Evolutionary conservation across 2,888 invertebrate species (phyloP).

Genomic region (Rhagium mordax): DNA sequence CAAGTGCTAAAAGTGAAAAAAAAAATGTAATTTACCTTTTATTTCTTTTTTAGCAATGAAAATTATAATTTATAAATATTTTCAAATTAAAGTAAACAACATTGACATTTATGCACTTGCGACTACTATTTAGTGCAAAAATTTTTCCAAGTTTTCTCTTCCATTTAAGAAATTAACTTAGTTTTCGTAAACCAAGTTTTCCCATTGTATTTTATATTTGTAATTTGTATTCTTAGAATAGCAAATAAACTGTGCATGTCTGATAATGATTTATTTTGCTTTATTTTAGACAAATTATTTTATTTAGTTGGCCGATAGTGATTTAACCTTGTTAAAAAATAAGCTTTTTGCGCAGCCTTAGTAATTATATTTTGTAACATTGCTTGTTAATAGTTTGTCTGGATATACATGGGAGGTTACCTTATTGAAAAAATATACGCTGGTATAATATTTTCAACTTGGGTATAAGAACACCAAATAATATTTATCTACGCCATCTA

Average conservation of each 20-base stretch:
- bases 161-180: too few relatives aligned
- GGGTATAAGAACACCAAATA: constrained; percentile 3
- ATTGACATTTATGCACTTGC: too few relatives aligned
- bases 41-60: too few relatives aligned
- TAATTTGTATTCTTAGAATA: too few relatives aligned
- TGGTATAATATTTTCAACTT: constrained; percentile 25
- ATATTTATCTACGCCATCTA: not conserved
- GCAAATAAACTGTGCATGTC: not conserved
- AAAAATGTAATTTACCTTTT: too few relatives aligned
- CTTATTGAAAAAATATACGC: not conserved
- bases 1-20: too few relatives aligned
- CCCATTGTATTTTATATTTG: too few relatives aligned
- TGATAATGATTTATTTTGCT: not conserved
- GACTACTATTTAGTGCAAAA: too few relatives aligned
- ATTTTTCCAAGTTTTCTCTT: too few relatives aligned
- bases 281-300: not conserved
- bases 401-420: constrained; percentile 18
- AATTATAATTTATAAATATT: too few relatives aligned
- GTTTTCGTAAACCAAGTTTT: too few relatives aligned
- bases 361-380: not conserved
- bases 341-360: not conserved
- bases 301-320: constrained; percentile 16
- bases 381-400: not conserved
- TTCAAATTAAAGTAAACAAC: too few relatives aligned
- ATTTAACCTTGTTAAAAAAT: not conserved